phyloP scores from a whole-genome alignment of 2,888 invertebrate genomes.

The Bedellia somnulentella region DNA sequence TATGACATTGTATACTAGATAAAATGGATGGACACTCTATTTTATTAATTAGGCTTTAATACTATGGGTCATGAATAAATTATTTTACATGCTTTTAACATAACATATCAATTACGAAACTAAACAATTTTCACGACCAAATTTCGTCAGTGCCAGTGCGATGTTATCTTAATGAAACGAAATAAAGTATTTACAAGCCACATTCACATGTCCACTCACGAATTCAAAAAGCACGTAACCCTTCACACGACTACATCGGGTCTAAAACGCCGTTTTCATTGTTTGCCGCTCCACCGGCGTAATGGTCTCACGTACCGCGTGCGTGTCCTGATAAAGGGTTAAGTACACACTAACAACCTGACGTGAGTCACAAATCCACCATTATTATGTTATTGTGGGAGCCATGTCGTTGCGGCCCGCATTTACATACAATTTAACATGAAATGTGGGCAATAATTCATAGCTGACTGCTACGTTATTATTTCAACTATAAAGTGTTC shows the following conservation, averaged over 20 bases:
- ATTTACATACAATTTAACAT: conserved; percentile 61
- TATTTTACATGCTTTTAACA: too few relatives aligned
- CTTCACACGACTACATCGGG: conserved; percentile 12
- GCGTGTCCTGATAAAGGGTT: conserved; percentile 60
- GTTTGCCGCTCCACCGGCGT: conserved; percentile 18
- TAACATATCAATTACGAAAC: too few relatives aligned
- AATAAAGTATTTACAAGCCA: too few relatives aligned
- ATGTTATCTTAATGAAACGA: too few relatives aligned
- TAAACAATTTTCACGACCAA: too few relatives aligned
- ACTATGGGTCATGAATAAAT: too few relatives aligned
- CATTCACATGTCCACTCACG: conserved; percentile 28
- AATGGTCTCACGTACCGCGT: conserved; percentile 57
- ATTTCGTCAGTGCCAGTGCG: too few relatives aligned
- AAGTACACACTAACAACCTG: conserved; percentile 59
- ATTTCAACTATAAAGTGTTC: conserved; percentile 56
- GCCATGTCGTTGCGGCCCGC: conserved; percentile 46
- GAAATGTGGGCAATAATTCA: conserved; percentile 58
- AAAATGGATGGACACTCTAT: too few relatives aligned
- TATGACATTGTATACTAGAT: too few relatives aligned
- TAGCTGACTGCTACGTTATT: conserved; percentile 44
- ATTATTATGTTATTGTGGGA: conserved; percentile 61
- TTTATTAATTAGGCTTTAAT: too few relatives aligned
- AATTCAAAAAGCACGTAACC: conserved; percentile 15
- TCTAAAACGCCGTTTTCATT: conserved; percentile 20
- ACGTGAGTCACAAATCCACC: conserved; percentile 60